phyloP scores from a whole-genome alignment of 2,797 vertebrate species.

The Botia kubotai region DNA sequence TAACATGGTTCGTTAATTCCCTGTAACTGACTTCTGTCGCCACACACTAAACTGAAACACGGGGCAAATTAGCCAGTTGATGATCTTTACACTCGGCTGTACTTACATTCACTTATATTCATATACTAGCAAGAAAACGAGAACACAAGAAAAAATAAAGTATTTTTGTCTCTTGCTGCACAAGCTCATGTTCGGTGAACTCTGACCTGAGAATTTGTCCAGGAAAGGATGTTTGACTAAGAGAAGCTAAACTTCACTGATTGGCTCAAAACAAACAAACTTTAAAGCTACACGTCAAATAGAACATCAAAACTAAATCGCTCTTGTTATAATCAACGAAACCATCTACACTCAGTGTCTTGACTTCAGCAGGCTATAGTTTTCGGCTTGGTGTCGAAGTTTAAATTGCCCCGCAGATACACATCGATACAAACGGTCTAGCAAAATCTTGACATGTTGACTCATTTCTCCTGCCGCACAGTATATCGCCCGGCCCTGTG shows the following conservation, averaged over 20 bases:
- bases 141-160: neutral
- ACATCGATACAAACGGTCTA: too few species aligned
- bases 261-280: neutral
- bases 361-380: neutral
- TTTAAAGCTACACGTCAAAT: too few species aligned
- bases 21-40: too few species aligned
- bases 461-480: neutral
- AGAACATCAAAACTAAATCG: neutral
- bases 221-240: neutral
- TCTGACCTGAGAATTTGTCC: neutral
- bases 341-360: too few species aligned
- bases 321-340: neutral
- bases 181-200: neutral
- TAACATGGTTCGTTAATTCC: too few species aligned
- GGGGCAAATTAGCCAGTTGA: too few species aligned
- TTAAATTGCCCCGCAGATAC: neutral
- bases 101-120: too few species aligned
- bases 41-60: too few species aligned
- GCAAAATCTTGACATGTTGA: too few species aligned
- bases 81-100: too few species aligned
- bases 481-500: neutral
- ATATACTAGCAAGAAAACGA: too few species aligned
- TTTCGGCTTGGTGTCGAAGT: neutral
- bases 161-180: neutral
- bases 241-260: neutral